These are phyloP conservation scores for Dysmachus trigonus DNA, from an alignment of 2,888 invertebrate genomes.

Conservation along the genomic window DNA sequence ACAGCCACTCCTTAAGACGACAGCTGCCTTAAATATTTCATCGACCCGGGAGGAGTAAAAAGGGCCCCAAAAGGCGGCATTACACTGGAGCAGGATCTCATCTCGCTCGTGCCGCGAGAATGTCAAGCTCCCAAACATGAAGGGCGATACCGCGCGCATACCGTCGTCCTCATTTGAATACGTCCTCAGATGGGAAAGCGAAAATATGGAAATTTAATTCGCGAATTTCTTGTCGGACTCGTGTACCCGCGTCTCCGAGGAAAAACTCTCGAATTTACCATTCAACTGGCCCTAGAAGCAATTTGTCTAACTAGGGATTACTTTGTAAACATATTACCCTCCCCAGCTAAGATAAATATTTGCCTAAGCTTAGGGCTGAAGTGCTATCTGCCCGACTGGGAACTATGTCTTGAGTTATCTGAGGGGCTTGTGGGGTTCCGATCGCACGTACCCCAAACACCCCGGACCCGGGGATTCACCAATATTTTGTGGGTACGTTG, in stretches of 20 bases:
- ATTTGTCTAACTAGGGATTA: constrained; percentile 30
- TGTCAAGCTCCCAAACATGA: neutral
- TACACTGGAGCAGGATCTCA: neutral
- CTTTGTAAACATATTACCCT: constrained; percentile 20
- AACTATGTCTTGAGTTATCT: constrained; percentile 15
- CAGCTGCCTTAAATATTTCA: neutral
- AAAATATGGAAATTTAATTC: constrained; percentile 12
- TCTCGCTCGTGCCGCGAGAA: neutral
- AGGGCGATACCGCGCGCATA: neutral
- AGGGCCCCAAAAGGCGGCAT: neutral
- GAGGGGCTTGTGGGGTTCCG: neutral
- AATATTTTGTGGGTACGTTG: neutral
- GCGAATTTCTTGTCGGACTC: neutral
- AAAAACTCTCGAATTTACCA: neutral
- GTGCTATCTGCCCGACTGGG: neutral
- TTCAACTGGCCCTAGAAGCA: constrained; percentile 1
- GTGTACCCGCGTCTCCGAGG: neutral
- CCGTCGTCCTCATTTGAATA: neutral
- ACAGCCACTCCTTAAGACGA: neutral
- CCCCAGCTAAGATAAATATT: constrained; percentile 24
- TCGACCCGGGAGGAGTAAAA: neutral
- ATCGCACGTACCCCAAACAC: neutral
- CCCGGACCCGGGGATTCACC: neutral
- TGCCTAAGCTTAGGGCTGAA: neutral
- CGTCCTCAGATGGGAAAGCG: neutral